phyloP scores from a whole-genome alignment of 30 jellyfish, hydroid and myxozoan genomes.

The Mastigias papua region DNA sequence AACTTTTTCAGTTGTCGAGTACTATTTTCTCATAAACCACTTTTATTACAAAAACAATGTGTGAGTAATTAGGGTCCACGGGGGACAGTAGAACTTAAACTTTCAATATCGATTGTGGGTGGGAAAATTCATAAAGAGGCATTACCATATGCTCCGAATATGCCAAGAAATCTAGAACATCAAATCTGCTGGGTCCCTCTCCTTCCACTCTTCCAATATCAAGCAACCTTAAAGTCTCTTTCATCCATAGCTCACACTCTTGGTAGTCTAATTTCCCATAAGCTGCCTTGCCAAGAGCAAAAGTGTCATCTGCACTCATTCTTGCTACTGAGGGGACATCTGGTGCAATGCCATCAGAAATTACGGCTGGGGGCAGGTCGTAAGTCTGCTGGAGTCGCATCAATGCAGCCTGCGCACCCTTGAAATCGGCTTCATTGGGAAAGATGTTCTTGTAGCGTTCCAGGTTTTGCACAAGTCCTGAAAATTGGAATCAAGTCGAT shows the following conservation, averaged over 20 bases:
- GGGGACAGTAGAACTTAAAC: too few relatives aligned
- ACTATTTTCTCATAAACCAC: too few relatives aligned
- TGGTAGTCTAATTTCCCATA: constrained; percentile 54
- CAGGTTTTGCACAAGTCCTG: constrained; percentile 58
- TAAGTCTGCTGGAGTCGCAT: constrained; percentile 91
- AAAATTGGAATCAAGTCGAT: too few relatives aligned
- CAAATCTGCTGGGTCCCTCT: constrained; percentile 52
- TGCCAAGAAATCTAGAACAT: constrained; percentile 86
- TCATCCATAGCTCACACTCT: constrained; percentile 86
- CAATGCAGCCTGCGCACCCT: constrained; percentile 95
- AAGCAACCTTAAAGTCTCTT: constrained; percentile 78
- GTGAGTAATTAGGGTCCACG: too few relatives aligned
- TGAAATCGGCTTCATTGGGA: constrained; percentile 86
- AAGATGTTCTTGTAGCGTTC: constrained; percentile 39
- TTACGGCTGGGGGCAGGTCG: constrained; percentile 74
- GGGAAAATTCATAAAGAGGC: too few relatives aligned
- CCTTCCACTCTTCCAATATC: constrained; percentile 63
- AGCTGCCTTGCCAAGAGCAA: constrained; percentile 82
- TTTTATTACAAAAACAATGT: too few relatives aligned
- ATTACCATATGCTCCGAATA: constrained; percentile 83
- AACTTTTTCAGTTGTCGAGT: too few relatives aligned
- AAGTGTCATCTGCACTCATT: constrained; percentile 89
- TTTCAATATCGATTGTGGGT: too few relatives aligned
- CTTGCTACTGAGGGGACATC: constrained; percentile 49
- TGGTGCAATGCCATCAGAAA: constrained; percentile 87